Base-by-base conservation (phyloP, 2,888 invertebrate species). In the Ferdinandea cuprea region DNA sequence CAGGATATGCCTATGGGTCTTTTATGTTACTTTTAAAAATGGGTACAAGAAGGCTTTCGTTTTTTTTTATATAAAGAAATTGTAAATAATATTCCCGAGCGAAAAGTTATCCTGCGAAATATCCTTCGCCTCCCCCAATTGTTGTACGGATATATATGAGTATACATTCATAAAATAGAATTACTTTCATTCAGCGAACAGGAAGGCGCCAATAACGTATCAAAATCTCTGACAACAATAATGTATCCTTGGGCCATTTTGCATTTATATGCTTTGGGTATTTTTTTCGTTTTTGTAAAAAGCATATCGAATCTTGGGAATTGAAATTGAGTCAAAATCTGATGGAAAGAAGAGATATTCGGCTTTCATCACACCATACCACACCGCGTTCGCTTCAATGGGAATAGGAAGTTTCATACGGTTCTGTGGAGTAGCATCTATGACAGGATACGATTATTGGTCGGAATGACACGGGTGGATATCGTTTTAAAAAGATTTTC, bases 271-370 rank as follows among this genome's bases (percentile, higher is more conserved):
- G 32, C 80, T 72, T 73, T 58, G 30, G 11, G 54, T 17, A 28
- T 46, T 59, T 50, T 44, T 68, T 77, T 78, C 48, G 52, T 65
- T 65, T 52, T 65, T 63, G 52, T 66, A 66, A 80, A 81, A 78
- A 81, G 76, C 85, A 85, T 85, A 85, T 83, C 74, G 81, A 79
- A 85, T 85, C 61, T 66, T 59, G 83, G 73, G 73, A 68, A 78
- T 78, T 78, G 78, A 85, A 83, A 85, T 85, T 85, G 85, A 85
- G 85, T 85, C 74, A 85, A 83, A 85, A 77, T 83, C 83, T 44
- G 19, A 19, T 77, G 54, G 25, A 48, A 37, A 76, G 61, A 50
- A 65, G 42, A 44, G 11, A 46, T 37, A 13, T 56, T 13, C 35
- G 42, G 32, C 19, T 65, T 19, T 13, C 59, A 73, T 73, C 77